Percentiles rank a stretch among this genome's conserved stretches.
phyloP scores from a whole-genome alignment of 2,797 vertebrate genomes.

The Channallabes apus region DNA sequence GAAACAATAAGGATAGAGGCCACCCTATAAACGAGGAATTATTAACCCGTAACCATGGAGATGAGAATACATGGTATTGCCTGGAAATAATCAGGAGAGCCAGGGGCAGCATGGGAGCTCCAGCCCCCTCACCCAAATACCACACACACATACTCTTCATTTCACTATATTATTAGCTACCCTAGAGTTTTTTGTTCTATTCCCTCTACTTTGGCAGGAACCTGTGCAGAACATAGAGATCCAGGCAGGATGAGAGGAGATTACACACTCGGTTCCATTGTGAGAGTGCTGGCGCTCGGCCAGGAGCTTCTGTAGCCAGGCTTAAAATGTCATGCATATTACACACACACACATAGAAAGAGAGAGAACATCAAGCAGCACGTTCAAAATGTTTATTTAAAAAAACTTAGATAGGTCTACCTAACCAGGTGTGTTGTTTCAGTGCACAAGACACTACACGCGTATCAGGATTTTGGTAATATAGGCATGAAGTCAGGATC shows the following conservation, averaged over 20 bases:
- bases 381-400: slow-evolving; percentile 10
- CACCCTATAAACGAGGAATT: slow-evolving; percentile 65
- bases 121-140: slow-evolving; percentile 59
- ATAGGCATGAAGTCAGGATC: slow-evolving; percentile 12
- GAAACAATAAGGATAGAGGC: slow-evolving; percentile 51
- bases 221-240: slow-evolving; percentile 51
- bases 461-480: slow-evolving; percentile 4
- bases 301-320: slow-evolving; percentile 41
- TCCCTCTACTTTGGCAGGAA: slow-evolving; percentile 48
- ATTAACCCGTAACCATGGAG: slow-evolving; percentile 79
- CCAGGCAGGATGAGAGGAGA: slow-evolving; percentile 45
- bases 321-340: slow-evolving; percentile 56
- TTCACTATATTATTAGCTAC: slow-evolving; percentile 51
- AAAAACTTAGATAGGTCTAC: slow-evolving; percentile 14
- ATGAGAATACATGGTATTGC: slow-evolving; percentile 75
- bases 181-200: slow-evolving; percentile 40
- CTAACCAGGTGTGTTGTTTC: slow-evolving; percentile 4
- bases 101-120: slow-evolving; percentile 74
- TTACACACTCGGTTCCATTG: slow-evolving; percentile 54
- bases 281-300: slow-evolving; percentile 35
- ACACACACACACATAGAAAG: slow-evolving; percentile 24
- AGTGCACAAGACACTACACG: slow-evolving; percentile 34
- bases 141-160: slow-evolving; percentile 22
- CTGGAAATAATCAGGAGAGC: slow-evolving; percentile 79
- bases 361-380: background rate